These are phyloP conservation scores for Phylloscopus whistleri DNA, from an alignment of 2,113 vertebrate species.

Conservation along the genomic window DNA sequence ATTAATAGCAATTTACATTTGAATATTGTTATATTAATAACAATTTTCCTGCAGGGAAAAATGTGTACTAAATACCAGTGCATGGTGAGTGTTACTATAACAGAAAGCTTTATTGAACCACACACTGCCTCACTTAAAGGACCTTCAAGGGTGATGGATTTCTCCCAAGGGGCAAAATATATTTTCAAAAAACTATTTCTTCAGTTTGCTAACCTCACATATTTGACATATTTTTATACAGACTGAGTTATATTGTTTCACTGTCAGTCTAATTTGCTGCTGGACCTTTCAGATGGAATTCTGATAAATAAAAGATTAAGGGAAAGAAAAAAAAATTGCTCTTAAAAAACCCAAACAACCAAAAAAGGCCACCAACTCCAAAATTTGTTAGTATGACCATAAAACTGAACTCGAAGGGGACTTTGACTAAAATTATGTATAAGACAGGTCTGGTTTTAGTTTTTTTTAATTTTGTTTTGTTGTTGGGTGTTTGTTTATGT, in stretches of 20 bases:
- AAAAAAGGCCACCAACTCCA: background rate
- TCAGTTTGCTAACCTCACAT: background rate
- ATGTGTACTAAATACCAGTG: background rate
- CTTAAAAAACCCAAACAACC: accelerated
- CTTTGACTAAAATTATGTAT: background rate
- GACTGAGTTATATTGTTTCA: background rate
- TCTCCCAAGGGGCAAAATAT: background rate
- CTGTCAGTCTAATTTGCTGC: background rate
- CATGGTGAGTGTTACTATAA: background rate
- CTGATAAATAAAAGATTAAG: background rate
- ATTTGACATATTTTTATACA: background rate
- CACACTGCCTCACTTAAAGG: background rate
- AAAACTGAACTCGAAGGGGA: background rate
- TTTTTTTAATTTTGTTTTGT: background rate
- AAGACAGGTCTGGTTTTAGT: accelerated
- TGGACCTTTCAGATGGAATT: background rate
- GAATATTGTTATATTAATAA: background rate
- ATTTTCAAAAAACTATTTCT: background rate
- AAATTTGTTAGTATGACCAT: background rate
- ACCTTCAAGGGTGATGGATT: background rate
- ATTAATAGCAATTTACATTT: background rate
- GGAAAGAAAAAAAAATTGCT: background rate
- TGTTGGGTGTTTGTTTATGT: background rate
- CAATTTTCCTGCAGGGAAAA: background rate
- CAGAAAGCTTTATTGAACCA: background rate